phyloP scores from a whole-genome alignment of 2,888 invertebrate species.

The Syrista parreyssii region DNA sequence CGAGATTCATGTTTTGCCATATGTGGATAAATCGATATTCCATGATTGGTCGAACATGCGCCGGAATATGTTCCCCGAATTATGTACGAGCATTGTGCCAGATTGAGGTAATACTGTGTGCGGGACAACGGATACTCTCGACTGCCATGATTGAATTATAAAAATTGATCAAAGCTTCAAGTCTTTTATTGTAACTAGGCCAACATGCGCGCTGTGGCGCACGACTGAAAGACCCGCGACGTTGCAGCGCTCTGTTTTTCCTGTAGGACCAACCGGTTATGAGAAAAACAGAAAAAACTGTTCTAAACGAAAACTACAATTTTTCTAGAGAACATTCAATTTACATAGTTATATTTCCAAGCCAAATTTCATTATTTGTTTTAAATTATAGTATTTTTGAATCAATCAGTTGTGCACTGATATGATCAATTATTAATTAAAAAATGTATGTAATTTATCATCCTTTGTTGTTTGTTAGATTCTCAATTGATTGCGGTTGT shows the following conservation, averaged over 20 bases:
- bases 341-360: too few relatives aligned
- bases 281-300: too few relatives aligned
- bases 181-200: neutral
- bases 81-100: neutral
- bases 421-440: neutral
- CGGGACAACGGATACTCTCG: neutral
- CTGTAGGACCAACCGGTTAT: too few relatives aligned
- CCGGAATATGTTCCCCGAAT: neutral
- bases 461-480: neutral
- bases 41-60: neutral
- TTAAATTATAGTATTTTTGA: too few relatives aligned
- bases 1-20: neutral
- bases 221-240: too few relatives aligned
- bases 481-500: neutral
- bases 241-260: too few relatives aligned
- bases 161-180: neutral
- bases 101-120: neutral
- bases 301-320: too few relatives aligned
- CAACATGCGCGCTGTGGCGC: too few relatives aligned
- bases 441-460: neutral
- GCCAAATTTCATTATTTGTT: too few relatives aligned
- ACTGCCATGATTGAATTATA: neutral
- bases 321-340: too few relatives aligned
- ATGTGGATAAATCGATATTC: neutral
- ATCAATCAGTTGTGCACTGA: too few relatives aligned